Conservation (phyloP, 2,113 vertebrate genomes). For the Eclectus roratus region DNA sequence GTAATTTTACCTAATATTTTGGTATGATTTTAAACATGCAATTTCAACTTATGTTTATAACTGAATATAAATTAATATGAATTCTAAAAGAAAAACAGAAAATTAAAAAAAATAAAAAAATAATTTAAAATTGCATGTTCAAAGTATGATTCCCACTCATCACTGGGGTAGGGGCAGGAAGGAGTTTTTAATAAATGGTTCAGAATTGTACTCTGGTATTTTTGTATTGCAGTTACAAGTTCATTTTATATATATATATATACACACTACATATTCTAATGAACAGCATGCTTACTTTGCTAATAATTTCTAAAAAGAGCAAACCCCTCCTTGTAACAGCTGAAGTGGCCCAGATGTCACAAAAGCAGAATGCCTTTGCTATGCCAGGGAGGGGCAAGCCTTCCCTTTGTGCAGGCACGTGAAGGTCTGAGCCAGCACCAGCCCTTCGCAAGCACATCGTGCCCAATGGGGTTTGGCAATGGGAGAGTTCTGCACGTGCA, state of each 20-base stretch:
- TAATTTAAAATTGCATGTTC: not conserved
- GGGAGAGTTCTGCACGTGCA: not conserved
- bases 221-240: not conserved
- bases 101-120: not conserved
- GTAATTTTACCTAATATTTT: not conserved
- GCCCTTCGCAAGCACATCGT: not conserved
- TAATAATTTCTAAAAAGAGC: constrained; percentile 51
- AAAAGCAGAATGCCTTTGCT: constrained; percentile 19
- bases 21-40: not conserved
- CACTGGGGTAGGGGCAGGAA: not conserved
- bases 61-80: not conserved
- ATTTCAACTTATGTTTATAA: not conserved
- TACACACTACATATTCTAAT: not conserved
- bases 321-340: constrained; percentile 43
- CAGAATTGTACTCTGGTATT: not conserved
- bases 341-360: constrained; percentile 38
- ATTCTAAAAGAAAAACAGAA: not conserved
- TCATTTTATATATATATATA: not conserved
- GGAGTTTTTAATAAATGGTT: not conserved
- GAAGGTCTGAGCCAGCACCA: not conserved
- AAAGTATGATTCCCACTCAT: not conserved
- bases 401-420: not conserved
- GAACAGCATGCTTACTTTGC: not conserved
- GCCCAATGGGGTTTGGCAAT: not conserved
- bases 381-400: constrained; percentile 4